Base-by-base conservation (phyloP, 2,888 invertebrate species). In the Hyles lineata region DNA sequence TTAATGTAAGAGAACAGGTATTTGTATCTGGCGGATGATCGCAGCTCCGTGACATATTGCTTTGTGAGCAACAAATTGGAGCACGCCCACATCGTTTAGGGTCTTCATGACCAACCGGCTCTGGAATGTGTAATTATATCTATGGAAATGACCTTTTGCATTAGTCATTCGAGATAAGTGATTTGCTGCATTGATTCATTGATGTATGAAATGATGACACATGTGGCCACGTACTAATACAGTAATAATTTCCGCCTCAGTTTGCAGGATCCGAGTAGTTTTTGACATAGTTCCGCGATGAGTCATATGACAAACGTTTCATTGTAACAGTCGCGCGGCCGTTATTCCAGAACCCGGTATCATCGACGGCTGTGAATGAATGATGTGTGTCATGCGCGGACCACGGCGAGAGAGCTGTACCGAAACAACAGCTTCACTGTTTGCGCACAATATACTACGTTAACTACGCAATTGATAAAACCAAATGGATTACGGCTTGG, bases 181-280 rank as follows among this genome's bases (percentile, higher is more conserved):
- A 81, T 83, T 83, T 81, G 75, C 80, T 78, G 77, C 79, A 85
- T 88, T 89, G 89, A 89, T 86, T 91, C 88, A 90, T 85, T 83
- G 80, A 81, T 84, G 85, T 80, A 83, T 86, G 83, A 86, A 87
- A 85, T 87, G 82, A 87, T 91, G 90, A 89, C 88, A 87, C 87
- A 91, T 85, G 76, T 75, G 70, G 43, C 50, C 73, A 70, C 55
- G 29, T 72, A 62, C 17, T 74, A 74, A 76, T 82, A 87, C 86
- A 83, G 81, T 85, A 84, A 88, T 85, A 76, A 85, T 87, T 90
- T 92, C 90, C 90, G 88, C 82, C 85, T 84, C 85, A 84, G 78
- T 77, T 81, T 83, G 79, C 79, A 84, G 85, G 85, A 85, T 80
- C 74, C 86, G 32, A 7, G 21, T 67, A 50, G 67, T 67, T 83